These are phyloP conservation scores for Hippocampus kuda DNA, from an alignment of 2,797 vertebrate genomes.

Conservation along the genomic window DNA sequence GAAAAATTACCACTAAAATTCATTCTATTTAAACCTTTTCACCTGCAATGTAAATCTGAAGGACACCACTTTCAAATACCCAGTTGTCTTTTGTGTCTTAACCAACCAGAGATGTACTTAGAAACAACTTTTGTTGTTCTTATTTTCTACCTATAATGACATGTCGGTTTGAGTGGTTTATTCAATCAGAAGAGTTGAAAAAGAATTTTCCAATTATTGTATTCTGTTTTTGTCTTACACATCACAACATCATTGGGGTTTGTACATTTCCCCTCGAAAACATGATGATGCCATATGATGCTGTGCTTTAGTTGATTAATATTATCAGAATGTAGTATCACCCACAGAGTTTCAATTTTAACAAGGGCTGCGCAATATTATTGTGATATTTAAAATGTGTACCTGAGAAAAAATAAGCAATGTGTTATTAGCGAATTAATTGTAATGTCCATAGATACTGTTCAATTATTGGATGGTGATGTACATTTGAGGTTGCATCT, in stretches of 20 bases:
- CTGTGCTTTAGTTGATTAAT: conserved; percentile 20
- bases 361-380: no score
- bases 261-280: not conserved
- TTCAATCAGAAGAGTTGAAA: no score
- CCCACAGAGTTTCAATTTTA: conserved; percentile 2
- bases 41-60: conserved; percentile 6
- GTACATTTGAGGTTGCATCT: no score
- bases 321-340: conserved; percentile 2
- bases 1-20: conserved; percentile 14
- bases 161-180: conserved; percentile 3
- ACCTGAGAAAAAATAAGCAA: no score
- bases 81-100: conserved; percentile 14
- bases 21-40: not conserved
- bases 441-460: no score
- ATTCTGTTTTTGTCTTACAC: no score
- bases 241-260: no score
- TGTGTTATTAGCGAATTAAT: no score
- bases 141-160: conserved; percentile 4
- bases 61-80: conserved; percentile 4
- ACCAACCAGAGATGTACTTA: conserved; percentile 1
- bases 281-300: conserved; percentile 19
- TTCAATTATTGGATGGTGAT: no score
- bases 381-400: no score
- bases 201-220: no score
- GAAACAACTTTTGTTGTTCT: conserved; percentile 11